Evolutionary conservation across 2,113 vertebrate species (phyloP).

Genomic region (Himantopus leucocephalus): DNA sequence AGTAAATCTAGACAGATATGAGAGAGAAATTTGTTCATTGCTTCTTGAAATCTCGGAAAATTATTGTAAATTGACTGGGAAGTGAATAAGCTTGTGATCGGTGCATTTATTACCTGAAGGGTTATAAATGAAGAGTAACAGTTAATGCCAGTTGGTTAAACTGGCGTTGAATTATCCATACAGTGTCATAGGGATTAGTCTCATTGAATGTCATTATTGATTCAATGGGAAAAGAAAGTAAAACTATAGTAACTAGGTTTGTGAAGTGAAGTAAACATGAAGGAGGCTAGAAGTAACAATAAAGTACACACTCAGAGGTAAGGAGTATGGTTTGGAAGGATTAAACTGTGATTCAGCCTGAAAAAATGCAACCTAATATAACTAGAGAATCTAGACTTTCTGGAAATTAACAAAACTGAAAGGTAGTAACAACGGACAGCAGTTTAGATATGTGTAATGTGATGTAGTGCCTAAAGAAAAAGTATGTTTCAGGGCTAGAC

Average conservation of each 20-base stretch:
- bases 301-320: background rate
- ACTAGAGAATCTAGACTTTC: background rate
- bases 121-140: background rate
- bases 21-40: background rate
- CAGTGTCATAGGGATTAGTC: background rate
- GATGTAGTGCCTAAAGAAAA: background rate
- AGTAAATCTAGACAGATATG: background rate
- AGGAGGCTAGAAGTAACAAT: background rate
- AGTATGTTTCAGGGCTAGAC: background rate
- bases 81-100: background rate
- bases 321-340: constrained; percentile 14
- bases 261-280: background rate
- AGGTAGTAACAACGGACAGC: background rate
- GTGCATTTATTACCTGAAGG: background rate
- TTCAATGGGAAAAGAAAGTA: background rate
- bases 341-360: constrained; percentile 36
- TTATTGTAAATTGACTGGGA: background rate
- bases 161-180: background rate
- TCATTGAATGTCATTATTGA: constrained; percentile 19
- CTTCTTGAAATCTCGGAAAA: background rate
- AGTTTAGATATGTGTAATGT: background rate
- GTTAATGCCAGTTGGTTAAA: background rate
- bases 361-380: constrained; percentile 17
- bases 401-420: background rate
- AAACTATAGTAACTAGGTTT: background rate